Percentiles rank a stretch among this genome's conserved stretches.
Conservation (phyloP, 37 sponge, comb jelly and placozoan species). For the Diacarnus erythraeanus region DNA sequence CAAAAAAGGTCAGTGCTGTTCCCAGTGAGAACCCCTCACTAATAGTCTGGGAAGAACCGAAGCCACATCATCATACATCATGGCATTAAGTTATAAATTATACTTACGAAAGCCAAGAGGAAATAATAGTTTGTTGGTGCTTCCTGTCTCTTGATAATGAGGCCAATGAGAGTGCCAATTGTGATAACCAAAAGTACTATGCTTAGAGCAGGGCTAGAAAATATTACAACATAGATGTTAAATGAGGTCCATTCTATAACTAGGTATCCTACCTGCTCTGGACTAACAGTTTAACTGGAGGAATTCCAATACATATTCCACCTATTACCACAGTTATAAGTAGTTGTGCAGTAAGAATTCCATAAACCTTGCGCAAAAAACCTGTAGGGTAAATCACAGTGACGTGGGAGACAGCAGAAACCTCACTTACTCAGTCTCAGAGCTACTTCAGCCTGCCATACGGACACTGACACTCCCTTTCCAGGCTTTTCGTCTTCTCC, state of each 20-base stretch:
- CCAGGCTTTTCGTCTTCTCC: conserved; percentile 11
- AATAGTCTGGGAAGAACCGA: conserved; percentile 31
- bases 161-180: conserved; percentile 60
- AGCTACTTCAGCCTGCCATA: conserved; percentile 73
- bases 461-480: conserved; percentile 47
- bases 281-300: conserved; percentile 53
- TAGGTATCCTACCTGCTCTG: conserved; percentile 57
- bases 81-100: background rate
- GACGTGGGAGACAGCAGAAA: background rate
- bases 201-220: conserved; percentile 47
- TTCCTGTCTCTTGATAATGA: conserved; percentile 66
- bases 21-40: conserved; percentile 45
- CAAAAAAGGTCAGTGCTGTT: conserved; percentile 80
- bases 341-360: conserved; percentile 83
- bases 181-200: conserved; percentile 44
- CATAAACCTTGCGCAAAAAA: conserved; percentile 95
- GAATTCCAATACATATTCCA: conserved; percentile 56
- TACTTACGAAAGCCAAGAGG: conserved; percentile 76
- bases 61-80: background rate
- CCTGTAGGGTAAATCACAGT: conserved; percentile 31
- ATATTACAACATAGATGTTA: background rate
- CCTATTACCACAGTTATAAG: conserved; percentile 58
- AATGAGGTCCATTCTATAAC: background rate
- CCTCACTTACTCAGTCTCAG: conserved; percentile 63
- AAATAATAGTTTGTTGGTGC: conserved; percentile 74